A percentile compares a stretch with the other conserved stretches of the same genome.
Evolutionary conservation across 2,888 invertebrate genomes (phyloP).

Genomic region (Chamaedrilus cognettii): DNA sequence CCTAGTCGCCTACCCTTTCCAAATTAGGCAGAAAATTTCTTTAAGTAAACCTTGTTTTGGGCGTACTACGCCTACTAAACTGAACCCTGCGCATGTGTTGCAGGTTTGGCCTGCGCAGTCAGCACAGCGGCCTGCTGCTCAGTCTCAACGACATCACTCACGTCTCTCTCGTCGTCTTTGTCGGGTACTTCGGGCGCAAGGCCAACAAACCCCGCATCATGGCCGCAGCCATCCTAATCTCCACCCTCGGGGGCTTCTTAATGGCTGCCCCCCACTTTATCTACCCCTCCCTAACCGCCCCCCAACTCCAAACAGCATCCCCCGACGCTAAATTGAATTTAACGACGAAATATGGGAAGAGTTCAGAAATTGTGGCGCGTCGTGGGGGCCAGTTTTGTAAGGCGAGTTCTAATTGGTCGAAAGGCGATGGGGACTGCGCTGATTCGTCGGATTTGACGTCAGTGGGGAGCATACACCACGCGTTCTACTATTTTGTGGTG

Average conservation of each 20-base stretch:
- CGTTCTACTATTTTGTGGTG: slow-evolving; percentile 25
- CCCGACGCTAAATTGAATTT: too few relatives aligned
- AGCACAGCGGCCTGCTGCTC: slow-evolving; percentile 30
- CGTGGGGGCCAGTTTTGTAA: too few relatives aligned
- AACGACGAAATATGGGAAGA: too few relatives aligned
- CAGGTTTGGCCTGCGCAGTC: slow-evolving; percentile 35
- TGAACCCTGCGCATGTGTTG: too few relatives aligned
- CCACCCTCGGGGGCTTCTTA: slow-evolving; percentile 28
- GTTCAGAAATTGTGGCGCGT: too few relatives aligned
- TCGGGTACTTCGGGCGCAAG: slow-evolving; percentile 34
- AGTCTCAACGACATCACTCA: slow-evolving; percentile 33
- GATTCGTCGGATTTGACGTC: too few relatives aligned
- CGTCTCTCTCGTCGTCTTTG: slow-evolving; percentile 32
- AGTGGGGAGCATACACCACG: too few relatives aligned
- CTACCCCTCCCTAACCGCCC: too few relatives aligned
- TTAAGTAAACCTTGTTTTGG: not conserved
- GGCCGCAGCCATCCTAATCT: slow-evolving; percentile 22
- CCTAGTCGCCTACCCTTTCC: too few relatives aligned
- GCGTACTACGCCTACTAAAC: too few relatives aligned
- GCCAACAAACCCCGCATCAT: slow-evolving; percentile 35
- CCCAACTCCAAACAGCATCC: not conserved
- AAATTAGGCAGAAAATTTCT: too few relatives aligned
- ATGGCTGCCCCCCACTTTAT: slow-evolving; percentile 34
- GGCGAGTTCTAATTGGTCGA: not conserved
- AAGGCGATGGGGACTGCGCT: not conserved